phyloP scores from a whole-genome alignment of 2,113 vertebrate species.

The Gallinago undulata region DNA sequence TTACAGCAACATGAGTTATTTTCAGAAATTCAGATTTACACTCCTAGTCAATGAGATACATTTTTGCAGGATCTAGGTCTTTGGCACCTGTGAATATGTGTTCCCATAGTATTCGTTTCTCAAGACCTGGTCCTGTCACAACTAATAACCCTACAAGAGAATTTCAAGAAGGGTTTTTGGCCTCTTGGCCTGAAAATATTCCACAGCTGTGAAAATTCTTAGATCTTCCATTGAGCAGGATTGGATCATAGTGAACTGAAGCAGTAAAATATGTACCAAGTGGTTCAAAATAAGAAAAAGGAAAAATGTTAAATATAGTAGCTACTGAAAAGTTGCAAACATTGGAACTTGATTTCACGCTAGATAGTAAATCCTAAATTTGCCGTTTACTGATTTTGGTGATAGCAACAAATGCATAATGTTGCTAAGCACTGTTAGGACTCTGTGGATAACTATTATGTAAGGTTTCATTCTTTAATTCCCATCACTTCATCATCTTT shows the following conservation, averaged over 20 bases:
- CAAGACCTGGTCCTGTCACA: not conserved
- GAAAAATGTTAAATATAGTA: not conserved
- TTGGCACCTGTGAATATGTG: fast-evolving
- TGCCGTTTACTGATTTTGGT: not conserved
- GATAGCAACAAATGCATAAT: not conserved
- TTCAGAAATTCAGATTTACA: not conserved
- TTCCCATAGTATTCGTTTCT: not conserved
- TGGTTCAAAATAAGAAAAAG: not conserved
- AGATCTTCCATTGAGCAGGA: not conserved
- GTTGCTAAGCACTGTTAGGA: not conserved
- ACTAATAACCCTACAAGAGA: not conserved
- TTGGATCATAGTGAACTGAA: not conserved
- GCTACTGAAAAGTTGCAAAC: not conserved
- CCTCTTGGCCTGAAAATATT: not conserved
- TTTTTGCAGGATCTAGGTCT: not conserved
- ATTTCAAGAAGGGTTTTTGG: not conserved
- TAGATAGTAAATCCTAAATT: not conserved
- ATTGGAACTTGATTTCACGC: not conserved
- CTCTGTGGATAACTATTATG: not conserved
- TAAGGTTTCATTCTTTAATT: not conserved
- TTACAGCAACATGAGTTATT: not conserved
- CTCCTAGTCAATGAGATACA: not conserved
- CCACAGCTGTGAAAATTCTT: not conserved
- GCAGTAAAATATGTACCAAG: not conserved
- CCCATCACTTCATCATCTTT: not conserved